These are phyloP conservation scores for Spilogale gracilis DNA, from an alignment of 2,113 vertebrate species.

Conservation along the genomic window DNA sequence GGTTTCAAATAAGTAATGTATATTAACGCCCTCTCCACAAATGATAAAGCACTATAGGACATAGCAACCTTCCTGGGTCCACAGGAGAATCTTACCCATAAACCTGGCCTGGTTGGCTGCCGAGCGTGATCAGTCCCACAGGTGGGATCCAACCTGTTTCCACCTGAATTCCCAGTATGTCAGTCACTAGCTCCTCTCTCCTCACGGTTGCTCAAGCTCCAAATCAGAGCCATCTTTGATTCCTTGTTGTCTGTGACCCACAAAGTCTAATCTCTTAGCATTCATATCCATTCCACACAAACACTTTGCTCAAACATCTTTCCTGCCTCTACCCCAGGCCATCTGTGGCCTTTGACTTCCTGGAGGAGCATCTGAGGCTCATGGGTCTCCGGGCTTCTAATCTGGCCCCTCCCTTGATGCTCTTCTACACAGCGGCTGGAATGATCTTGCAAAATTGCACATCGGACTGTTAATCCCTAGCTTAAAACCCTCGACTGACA, in stretches of 20 bases:
- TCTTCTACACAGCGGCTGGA: neutral
- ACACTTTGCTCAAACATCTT: neutral
- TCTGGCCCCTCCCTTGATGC: neutral
- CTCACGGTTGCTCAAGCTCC: neutral
- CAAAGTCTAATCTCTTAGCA: neutral
- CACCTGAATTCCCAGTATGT: neutral
- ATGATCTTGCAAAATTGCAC: neutral
- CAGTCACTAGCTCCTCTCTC: neutral
- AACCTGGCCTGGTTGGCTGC: accelerated
- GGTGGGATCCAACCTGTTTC: neutral
- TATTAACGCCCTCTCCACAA: neutral
- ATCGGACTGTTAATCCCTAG: neutral
- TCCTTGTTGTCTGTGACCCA: neutral
- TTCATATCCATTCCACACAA: neutral
- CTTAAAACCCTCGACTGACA: neutral
- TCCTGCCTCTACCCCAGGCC: neutral
- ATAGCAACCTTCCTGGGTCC: neutral
- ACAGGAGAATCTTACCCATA: neutral
- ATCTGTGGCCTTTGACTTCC: neutral
- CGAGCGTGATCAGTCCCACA: neutral
- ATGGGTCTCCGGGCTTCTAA: neutral
- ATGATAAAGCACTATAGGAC: neutral
- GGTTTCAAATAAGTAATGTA: neutral
- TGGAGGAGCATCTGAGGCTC: neutral
- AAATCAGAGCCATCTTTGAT: neutral